Evolutionary conservation across 1,140 invertebrate genomes (phyloP).

Genomic region (Macrobrachium rosenbergii): DNA sequence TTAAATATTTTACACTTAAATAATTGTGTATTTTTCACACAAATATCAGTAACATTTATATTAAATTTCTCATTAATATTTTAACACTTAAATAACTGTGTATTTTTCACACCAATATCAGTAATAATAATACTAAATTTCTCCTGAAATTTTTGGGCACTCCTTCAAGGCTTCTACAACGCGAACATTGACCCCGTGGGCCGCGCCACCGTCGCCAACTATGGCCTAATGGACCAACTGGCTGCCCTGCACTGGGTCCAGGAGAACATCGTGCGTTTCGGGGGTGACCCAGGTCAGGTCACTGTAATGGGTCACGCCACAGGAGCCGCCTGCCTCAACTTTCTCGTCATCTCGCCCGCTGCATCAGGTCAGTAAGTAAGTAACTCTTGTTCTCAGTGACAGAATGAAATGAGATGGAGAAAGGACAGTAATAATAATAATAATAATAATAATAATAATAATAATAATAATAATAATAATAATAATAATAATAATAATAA

Average conservation of each 20-base stretch:
- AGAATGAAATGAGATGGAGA: no score
- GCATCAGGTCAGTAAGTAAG: conserved; percentile 75
- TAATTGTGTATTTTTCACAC: no score
- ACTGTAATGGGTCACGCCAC: conserved; percentile 95
- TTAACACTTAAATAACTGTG: no score
- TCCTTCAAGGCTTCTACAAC: not conserved
- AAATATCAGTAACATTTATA: no score
- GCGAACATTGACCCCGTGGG: conserved; percentile 33
- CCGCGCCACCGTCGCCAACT: conserved; percentile 64
- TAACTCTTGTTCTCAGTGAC: not conserved
- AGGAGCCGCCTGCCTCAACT: conserved; percentile 91
- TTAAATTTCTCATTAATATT: no score
- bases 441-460: not conserved
- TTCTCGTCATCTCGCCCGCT: conserved; percentile 88
- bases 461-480: not conserved
- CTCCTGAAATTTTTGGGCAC: no score
- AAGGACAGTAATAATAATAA: no score
- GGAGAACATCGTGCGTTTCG: conserved; percentile 86
- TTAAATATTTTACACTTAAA: no score
- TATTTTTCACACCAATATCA: no score
- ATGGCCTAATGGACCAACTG: conserved; percentile 69
- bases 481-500: no score
- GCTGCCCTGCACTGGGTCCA: conserved; percentile 68
- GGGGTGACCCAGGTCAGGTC: conserved; percentile 85
- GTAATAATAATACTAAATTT: no score